phyloP scores from a whole-genome alignment of 2,797 vertebrate genomes.

The Dipus sagitta region DNA sequence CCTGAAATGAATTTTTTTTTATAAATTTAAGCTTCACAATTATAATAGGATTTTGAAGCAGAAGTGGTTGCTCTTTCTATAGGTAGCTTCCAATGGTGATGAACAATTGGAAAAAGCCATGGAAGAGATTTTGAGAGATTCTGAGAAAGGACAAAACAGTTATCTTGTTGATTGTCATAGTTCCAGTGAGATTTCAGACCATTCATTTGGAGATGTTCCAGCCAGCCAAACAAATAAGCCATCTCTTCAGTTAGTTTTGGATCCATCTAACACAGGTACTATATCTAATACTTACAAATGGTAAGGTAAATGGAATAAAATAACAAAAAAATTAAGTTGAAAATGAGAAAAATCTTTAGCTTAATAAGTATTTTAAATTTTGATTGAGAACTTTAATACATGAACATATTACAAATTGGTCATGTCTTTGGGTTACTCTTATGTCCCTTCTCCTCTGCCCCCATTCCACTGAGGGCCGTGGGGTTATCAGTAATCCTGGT shows the following conservation, averaged over 20 bases:
- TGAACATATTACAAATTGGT: too few species aligned
- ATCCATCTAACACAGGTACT: slow-evolving; percentile 88
- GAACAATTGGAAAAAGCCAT: slow-evolving; percentile 97
- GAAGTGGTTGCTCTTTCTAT: slow-evolving; percentile 58
- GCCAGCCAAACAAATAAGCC: slow-evolving; percentile 77
- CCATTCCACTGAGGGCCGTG: too few species aligned
- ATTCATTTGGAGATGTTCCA: slow-evolving; percentile 74
- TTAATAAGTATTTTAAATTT: neutral
- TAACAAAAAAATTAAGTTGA: slow-evolving; percentile 49
- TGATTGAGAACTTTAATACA: too few species aligned
- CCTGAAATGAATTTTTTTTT: slow-evolving; percentile 63
- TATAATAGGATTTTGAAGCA: slow-evolving; percentile 52
- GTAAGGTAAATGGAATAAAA: slow-evolving; percentile 35
- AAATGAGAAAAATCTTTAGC: slow-evolving; percentile 26
- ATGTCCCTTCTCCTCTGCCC: too few species aligned
- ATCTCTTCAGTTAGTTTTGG: slow-evolving; percentile 86
- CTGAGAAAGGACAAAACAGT: slow-evolving; percentile 90
- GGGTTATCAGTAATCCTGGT: too few species aligned
- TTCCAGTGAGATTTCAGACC: slow-evolving; percentile 67
- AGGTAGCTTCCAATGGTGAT: slow-evolving; percentile 95
- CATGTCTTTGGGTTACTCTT: too few species aligned
- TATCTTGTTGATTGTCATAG: slow-evolving; percentile 66
- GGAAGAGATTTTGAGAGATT: slow-evolving; percentile 95
- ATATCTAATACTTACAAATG: neutral
- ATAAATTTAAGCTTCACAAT: slow-evolving; percentile 6